Evolutionary conservation across 2,888 invertebrate genomes (phyloP).

Genomic region (Hypomecis atomaria): DNA sequence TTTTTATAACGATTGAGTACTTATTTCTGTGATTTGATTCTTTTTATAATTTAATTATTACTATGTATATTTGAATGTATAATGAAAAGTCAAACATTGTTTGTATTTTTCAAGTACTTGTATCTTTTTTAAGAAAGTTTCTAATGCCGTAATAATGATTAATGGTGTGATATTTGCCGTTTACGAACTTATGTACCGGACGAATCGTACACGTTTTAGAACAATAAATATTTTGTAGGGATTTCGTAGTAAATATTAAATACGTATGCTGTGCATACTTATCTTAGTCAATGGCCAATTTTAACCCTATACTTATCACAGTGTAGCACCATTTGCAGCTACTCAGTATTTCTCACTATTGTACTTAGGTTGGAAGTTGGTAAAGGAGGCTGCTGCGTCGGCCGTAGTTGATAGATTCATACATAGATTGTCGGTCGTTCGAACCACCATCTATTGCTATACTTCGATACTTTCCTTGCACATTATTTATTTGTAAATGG

Average conservation of each 20-base stretch:
- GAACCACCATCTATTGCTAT: constrained; percentile 38
- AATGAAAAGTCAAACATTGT: background rate
- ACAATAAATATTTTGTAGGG: constrained; percentile 45
- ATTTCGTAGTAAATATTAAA: constrained; percentile 41
- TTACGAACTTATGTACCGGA: constrained; percentile 45
- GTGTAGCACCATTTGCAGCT: constrained; percentile 47
- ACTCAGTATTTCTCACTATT: constrained; percentile 54
- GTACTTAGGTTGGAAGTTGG: constrained; percentile 51
- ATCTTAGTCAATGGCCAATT: constrained; percentile 48
- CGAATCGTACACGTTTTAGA: constrained; percentile 41
- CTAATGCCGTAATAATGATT: constrained; percentile 1
- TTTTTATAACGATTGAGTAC: constrained; percentile 54
- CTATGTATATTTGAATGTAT: too few species aligned
- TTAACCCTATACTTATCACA: constrained; percentile 46
- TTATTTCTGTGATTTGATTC: constrained; percentile 62
- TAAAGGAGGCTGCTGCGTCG: constrained; percentile 23
- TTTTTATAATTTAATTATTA: too few species aligned
- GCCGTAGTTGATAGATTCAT: background rate
- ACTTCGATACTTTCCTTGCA: constrained; percentile 53
- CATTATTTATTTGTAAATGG: constrained; percentile 54
- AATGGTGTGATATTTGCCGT: constrained; percentile 65
- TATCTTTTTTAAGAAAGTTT: constrained; percentile 21
- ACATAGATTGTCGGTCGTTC: background rate
- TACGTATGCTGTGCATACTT: constrained; percentile 64
- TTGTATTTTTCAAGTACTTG: too few species aligned